phyloP scores from a whole-genome alignment of 2,888 invertebrate species.

The Athalia rosae region DNA sequence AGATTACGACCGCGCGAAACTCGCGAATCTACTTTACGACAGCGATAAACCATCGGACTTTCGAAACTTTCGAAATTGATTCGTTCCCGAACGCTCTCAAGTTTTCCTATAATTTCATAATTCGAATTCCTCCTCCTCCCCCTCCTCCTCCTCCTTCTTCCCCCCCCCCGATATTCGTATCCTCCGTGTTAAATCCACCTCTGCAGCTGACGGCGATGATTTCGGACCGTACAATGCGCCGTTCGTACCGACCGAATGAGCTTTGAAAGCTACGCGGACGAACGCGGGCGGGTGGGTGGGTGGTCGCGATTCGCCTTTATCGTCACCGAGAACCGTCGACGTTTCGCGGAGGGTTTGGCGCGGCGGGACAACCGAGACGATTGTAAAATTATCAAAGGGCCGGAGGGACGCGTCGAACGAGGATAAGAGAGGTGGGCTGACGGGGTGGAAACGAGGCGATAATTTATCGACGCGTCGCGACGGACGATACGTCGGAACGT shows the following conservation, averaged over 20 bases:
- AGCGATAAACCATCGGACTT: neutral
- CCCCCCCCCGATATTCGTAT: neutral
- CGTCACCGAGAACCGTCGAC: too few relatives aligned
- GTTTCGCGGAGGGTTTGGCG: too few relatives aligned
- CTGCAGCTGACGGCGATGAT: neutral
- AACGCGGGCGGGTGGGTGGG: too few relatives aligned
- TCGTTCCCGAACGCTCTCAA: neutral
- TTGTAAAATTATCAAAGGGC: neutral
- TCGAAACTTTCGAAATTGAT: slow-evolving; percentile 17
- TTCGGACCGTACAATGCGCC: neutral
- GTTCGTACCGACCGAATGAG: neutral
- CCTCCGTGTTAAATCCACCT: neutral
- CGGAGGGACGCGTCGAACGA: too few relatives aligned
- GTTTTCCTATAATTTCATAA: slow-evolving; percentile 16
- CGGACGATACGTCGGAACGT: too few relatives aligned
- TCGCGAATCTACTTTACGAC: slow-evolving; percentile 3
- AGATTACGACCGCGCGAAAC: neutral
- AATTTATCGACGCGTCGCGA: neutral
- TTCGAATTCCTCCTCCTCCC: too few relatives aligned
- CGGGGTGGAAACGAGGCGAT: too few relatives aligned
- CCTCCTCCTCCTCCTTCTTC: too few relatives aligned
- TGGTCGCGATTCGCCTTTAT: too few relatives aligned
- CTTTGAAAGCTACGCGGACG: neutral
- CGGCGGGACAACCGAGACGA: too few relatives aligned
- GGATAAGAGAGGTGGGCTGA: too few relatives aligned